A percentile compares a stretch with the other conserved stretches of the same genome.
These are phyloP conservation scores for Trachymyrmex cornetzi DNA, from an alignment of 1,140 invertebrate species.

Conservation along the genomic window DNA sequence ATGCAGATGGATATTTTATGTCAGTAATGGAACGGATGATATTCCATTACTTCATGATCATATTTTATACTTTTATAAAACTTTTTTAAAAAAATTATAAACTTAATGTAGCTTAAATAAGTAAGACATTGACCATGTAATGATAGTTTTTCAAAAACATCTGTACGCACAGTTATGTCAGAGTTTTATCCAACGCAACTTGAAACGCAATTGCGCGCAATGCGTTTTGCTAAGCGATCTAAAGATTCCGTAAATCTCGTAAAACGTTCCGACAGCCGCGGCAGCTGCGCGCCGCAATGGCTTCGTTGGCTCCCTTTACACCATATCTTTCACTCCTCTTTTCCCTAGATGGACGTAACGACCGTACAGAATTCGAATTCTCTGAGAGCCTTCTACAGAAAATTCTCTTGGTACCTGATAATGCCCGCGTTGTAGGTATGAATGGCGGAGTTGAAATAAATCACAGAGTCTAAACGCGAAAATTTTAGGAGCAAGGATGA, in stretches of 20 bases:
- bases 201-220: conserved; percentile 13
- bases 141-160: neutral
- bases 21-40: too few relatives aligned
- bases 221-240: conserved; percentile 21
- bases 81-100: conserved; percentile 9
- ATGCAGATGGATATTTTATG: too few relatives aligned
- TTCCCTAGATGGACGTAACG: conserved; percentile 41
- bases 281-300: conserved; percentile 45
- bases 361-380: conserved; percentile 42
- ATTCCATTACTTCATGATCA: too few relatives aligned
- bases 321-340: conserved; percentile 42
- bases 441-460: conserved; percentile 33
- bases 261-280: conserved; percentile 45
- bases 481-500: conserved; percentile 13
- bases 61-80: neutral
- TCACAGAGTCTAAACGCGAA: neutral
- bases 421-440: conserved; percentile 13
- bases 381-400: conserved; percentile 16
- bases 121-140: too few relatives aligned
- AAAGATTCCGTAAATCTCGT: conserved; percentile 62
- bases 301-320: conserved; percentile 39
- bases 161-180: conserved; percentile 6
- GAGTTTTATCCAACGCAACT: neutral
- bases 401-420: conserved; percentile 35
- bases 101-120: neutral